Percentiles rank a stretch among this genome's conserved stretches.
These are phyloP conservation scores for Psittacara wagleri DNA, from an alignment of 2,113 vertebrate species.

Conservation along the genomic window DNA sequence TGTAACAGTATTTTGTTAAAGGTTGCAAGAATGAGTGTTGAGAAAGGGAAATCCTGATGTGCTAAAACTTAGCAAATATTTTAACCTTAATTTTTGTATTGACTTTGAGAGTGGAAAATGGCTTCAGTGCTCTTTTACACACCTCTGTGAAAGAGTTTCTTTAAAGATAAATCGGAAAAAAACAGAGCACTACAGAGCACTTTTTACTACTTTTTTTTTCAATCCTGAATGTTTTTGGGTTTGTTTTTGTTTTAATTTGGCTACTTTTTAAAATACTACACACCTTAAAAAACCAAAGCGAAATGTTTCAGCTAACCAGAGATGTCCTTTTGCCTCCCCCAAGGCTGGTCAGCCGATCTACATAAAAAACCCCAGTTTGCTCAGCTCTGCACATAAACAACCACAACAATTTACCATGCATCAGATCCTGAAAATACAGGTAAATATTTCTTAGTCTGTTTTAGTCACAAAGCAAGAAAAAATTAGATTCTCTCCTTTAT, in stretches of 20 bases:
- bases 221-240: not conserved
- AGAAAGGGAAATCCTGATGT: not conserved
- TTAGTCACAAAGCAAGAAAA: not conserved
- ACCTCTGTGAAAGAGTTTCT: not conserved
- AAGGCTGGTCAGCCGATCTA: not conserved
- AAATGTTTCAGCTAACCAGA: not conserved
- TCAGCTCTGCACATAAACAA: not conserved
- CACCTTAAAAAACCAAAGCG: not conserved
- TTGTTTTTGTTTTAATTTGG: not conserved
- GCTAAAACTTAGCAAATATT: not conserved
- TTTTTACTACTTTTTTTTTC: not conserved
- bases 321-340: accelerated
- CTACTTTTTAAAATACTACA: not conserved
- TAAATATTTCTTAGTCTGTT: not conserved
- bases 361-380: not conserved
- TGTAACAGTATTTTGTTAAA: not conserved
- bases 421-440: not conserved
- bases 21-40: not conserved
- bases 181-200: accelerated
- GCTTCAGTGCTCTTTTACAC: not conserved
- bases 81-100: not conserved
- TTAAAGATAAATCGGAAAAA: not conserved
- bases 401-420: not conserved
- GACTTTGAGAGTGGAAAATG: not conserved
- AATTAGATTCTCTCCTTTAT: not conserved